Conservation (phyloP, 1,140 invertebrate species). For the Hypothenemus hampei region DNA sequence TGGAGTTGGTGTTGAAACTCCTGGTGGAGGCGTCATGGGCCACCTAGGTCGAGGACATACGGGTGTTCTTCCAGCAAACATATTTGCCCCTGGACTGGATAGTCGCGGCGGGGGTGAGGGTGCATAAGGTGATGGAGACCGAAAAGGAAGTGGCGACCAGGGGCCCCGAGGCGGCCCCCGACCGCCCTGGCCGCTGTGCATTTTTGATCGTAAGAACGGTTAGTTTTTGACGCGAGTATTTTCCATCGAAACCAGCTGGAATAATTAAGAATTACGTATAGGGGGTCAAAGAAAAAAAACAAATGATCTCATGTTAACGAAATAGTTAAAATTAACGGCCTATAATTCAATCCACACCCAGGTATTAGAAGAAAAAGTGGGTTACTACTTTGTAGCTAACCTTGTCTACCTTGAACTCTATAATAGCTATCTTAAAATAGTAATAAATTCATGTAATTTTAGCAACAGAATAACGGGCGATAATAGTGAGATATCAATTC, state of each 20-base stretch:
- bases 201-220: slow-evolving; percentile 15
- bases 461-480: too few relatives aligned
- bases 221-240: not conserved
- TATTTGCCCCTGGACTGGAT: slow-evolving; percentile 41
- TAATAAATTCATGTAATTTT: too few relatives aligned
- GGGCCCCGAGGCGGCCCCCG: slow-evolving; percentile 39
- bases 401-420: too few relatives aligned
- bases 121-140: slow-evolving; percentile 60
- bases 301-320: too few relatives aligned
- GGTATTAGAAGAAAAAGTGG: too few relatives aligned
- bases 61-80: slow-evolving; percentile 45
- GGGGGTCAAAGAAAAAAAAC: too few relatives aligned
- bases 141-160: slow-evolving; percentile 50
- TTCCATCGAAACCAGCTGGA: not conserved
- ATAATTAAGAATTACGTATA: too few relatives aligned
- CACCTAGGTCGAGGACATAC: slow-evolving; percentile 60
- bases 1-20: slow-evolving; percentile 46
- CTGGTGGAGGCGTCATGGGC: slow-evolving; percentile 46
- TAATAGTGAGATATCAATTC: too few relatives aligned
- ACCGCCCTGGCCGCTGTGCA: slow-evolving; percentile 45
- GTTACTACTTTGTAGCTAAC: too few relatives aligned
- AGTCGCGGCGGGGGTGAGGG: slow-evolving; percentile 59
- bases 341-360: too few relatives aligned
- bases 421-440: too few relatives aligned
- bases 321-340: too few relatives aligned